Evolutionary conservation across 2,113 vertebrate genomes (phyloP), one percentile per base, ranked within the genome.

Genomic region (Pachypanchax playfairii): DNA sequence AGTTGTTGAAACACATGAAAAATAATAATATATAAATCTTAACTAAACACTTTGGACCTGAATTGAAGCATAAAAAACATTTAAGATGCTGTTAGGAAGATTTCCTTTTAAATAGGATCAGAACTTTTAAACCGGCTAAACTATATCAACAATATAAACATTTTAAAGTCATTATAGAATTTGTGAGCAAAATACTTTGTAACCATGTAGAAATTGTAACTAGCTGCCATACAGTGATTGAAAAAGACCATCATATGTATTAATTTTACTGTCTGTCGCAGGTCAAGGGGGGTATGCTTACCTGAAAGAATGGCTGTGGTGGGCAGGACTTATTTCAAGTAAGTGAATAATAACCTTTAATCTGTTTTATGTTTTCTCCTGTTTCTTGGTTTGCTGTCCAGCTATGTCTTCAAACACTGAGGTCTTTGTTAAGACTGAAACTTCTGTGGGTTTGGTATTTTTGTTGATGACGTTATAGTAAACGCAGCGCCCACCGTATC

Each of bases 251-350:
- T 35, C 39, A n/a, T n/a, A n/a, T n/a, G n/a, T 4, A 6, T 5
- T n/a, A 18, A 31, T 50, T 25, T 6, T 1, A n/a, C 13, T 42
- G 39, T 28, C 62, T 69, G 14, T 38, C 22, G 33, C 63, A 95
- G 94, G 94, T 82, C 92, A 94, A 65, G 93, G 93, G 24, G 93
- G 94, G 0, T 91, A 94, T 62, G 91, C 91, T 0, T 96, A 95
- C 72, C 89, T 95, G 24, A 93, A 90, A 1, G 93, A 95, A 69
- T 93, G 92, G 93, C 85, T 95, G 2, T 95, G 94, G 94, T 96
- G 92, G 93, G 91, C 93, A 41, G 94, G 93, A 51, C 88, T 95
- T 1, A 88, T 95, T 65, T 92, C 91, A 90, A 96, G 94, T 95
- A 92, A 94, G 94, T 90, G 1, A 33, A 38, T 42, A 52, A 12